Conservation (phyloP, 2,113 vertebrate genomes). For the Smithornis capensis region DNA sequence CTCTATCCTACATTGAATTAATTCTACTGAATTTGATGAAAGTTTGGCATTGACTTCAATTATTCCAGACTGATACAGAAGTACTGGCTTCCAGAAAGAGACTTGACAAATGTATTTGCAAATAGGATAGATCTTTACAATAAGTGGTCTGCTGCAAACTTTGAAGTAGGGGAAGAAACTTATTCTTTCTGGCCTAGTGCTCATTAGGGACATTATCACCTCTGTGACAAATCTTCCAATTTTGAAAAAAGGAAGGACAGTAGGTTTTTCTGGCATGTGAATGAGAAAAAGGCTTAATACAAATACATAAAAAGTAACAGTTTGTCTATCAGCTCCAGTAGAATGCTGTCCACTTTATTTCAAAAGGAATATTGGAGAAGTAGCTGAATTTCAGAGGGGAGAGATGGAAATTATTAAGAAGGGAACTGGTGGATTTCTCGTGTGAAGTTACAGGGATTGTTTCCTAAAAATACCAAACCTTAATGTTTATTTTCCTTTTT, state of each 20-base stretch:
- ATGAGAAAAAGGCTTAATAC: neutral
- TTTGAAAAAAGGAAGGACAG: neutral
- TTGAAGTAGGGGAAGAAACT: neutral
- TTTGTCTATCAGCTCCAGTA: neutral
- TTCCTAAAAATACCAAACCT: neutral
- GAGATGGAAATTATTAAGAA: neutral
- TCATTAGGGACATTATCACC: neutral
- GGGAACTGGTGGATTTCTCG: neutral
- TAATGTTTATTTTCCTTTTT: neutral
- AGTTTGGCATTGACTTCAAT: neutral
- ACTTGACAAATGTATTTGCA: neutral
- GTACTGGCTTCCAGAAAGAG: neutral
- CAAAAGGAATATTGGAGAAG: neutral
- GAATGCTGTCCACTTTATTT: neutral
- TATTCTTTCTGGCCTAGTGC: neutral
- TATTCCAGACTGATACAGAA: neutral
- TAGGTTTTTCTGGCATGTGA: neutral
- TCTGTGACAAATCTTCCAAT: neutral
- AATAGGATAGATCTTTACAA: neutral
- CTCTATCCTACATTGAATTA: neutral
- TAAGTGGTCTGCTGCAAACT: neutral
- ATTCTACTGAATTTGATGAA: neutral
- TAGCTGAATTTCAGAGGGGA: neutral
- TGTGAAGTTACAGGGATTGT: neutral
- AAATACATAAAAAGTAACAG: neutral